A percentile compares a stretch with the other conserved stretches of the same genome.
Evolutionary conservation across 2,113 vertebrate species (phyloP).

Genomic region (Tetrax tetrax): DNA sequence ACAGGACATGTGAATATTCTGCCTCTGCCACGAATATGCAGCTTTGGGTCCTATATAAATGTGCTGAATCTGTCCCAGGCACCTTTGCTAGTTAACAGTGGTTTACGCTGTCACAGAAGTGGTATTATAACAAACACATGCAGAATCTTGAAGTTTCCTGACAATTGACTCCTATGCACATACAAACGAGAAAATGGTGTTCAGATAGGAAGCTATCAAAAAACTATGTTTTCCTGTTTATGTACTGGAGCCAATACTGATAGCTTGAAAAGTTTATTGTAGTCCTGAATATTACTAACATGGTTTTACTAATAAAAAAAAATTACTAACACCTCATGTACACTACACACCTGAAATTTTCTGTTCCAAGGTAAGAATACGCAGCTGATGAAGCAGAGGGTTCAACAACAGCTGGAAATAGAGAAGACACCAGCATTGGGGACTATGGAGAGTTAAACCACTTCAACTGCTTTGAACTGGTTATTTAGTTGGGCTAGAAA

Average conservation of each 20-base stretch:
- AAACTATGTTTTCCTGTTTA: conserved; percentile 74
- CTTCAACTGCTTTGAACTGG: neutral
- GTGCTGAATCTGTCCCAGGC: neutral
- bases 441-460: neutral
- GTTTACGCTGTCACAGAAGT: neutral
- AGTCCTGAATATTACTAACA: neutral
- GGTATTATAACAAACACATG: neutral
- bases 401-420: neutral
- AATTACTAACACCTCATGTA: neutral
- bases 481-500: neutral
- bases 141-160: conserved; percentile 29
- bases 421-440: neutral
- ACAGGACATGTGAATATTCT: neutral
- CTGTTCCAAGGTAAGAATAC: neutral
- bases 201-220: conserved; percentile 61
- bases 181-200: neutral
- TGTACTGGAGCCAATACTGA: neutral
- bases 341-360: neutral
- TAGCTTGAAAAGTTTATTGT: neutral
- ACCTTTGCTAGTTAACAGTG: neutral
- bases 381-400: neutral
- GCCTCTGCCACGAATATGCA: neutral
- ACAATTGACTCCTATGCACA: neutral
- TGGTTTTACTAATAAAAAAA: neutral
- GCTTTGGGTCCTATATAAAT: neutral